phyloP scores from a whole-genome alignment of 2,888 invertebrate genomes.

The Brassicogethes aeneus region DNA sequence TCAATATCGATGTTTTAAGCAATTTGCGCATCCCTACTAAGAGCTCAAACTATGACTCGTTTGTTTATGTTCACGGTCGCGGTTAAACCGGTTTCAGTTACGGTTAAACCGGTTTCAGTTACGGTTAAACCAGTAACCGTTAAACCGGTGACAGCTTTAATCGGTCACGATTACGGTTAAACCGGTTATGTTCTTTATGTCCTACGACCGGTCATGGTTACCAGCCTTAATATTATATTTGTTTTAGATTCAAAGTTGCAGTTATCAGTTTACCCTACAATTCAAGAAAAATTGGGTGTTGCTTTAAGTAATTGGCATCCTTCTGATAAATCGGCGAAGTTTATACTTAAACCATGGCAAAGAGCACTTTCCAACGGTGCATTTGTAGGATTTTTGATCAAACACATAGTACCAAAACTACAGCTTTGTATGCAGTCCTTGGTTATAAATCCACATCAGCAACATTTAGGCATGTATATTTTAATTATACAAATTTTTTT shows the following conservation, averaged over 20 bases:
- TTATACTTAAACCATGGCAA: constrained; percentile 88
- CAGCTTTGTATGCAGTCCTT: constrained; percentile 58
- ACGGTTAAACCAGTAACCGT: too few species aligned
- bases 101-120: too few species aligned
- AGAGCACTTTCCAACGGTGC: constrained; percentile 54
- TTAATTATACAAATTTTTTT: too few species aligned
- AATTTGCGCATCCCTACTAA: too few species aligned
- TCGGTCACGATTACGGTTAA: too few species aligned
- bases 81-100: too few species aligned
- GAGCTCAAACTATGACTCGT: too few species aligned
- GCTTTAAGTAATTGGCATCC: constrained; percentile 95
- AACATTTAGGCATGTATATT: constrained; percentile 48
- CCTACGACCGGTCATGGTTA: neutral
- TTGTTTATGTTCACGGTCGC: too few species aligned
- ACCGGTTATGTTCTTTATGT: neutral
- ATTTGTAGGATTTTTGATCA: constrained; percentile 72
- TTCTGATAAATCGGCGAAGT: constrained; percentile 84
- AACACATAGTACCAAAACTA: constrained; percentile 84
- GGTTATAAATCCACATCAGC: constrained; percentile 64
- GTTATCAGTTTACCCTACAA: constrained; percentile 69
- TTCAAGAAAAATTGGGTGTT: constrained; percentile 81
- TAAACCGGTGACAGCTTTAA: too few species aligned
- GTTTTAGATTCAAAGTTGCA: constrained; percentile 33
- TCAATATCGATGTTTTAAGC: neutral
- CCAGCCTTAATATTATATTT: constrained; percentile 5